These are phyloP conservation scores for Fistularia commersonii DNA, from an alignment of 2,797 vertebrate genomes.

Conservation along the genomic window DNA sequence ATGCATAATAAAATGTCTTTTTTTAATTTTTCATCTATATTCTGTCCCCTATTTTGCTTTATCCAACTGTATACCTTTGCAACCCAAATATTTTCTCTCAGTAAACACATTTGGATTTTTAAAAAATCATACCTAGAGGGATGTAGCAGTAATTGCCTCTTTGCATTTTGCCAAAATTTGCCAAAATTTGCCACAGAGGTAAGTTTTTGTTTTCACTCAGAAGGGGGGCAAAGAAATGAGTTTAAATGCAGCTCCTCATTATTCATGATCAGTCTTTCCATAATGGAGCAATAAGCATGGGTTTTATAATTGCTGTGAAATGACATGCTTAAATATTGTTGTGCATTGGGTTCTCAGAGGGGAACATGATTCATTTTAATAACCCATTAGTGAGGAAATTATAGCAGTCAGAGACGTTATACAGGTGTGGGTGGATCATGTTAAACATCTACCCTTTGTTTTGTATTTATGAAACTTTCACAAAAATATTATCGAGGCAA, in stretches of 20 bases:
- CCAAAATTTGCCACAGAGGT: no score
- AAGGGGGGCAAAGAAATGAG: constrained; percentile 15
- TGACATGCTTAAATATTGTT: constrained; percentile 35
- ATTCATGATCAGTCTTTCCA: constrained; percentile 43
- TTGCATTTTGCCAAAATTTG: no score
- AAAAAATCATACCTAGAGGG: no score
- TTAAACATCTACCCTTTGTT: not conserved
- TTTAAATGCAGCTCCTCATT: constrained; percentile 41
- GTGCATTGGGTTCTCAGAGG: constrained; percentile 41
- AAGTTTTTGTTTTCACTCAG: constrained; percentile 4
- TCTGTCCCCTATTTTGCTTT: no score
- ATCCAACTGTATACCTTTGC: no score
- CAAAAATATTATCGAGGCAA: no score
- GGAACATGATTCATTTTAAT: constrained; percentile 62
- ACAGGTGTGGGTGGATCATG: not conserved
- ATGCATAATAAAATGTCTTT: no score
- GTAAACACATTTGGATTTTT: no score
- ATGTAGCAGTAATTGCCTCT: no score
- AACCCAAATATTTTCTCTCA: no score
- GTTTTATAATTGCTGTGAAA: constrained; percentile 54
- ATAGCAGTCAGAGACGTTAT: constrained; percentile 19
- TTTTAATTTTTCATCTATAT: no score
- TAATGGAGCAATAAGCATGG: constrained; percentile 48
- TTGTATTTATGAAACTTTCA: not conserved
- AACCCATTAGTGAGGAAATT: constrained; percentile 49